These are phyloP conservation scores for Cacatua alba DNA, from an alignment of 2,113 vertebrate species.

Conservation along the genomic window DNA sequence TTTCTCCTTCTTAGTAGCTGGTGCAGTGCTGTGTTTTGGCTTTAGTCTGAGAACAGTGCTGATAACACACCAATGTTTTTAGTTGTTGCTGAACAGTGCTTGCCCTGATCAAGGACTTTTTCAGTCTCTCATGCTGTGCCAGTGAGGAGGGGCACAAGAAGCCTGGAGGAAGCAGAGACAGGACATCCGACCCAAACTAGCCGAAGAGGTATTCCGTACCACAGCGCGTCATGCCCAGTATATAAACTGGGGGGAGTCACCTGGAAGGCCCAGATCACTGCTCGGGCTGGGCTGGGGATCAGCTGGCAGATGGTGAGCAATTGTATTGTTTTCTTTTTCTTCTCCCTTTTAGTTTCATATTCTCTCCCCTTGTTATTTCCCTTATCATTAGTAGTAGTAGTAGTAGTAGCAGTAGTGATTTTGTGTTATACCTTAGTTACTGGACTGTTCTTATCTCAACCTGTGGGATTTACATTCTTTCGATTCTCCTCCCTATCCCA, in stretches of 20 bases:
- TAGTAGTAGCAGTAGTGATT: not conserved
- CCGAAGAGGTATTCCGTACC: not conserved
- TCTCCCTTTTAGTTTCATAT: not conserved
- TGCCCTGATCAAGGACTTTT: not conserved
- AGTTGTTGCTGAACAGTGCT: not conserved
- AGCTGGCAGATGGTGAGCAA: not conserved
- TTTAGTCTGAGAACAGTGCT: not conserved
- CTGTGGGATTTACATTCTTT: not conserved
- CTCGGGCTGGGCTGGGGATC: not conserved
- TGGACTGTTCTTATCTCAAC: not conserved
- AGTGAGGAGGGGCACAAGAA: not conserved
- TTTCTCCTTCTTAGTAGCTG: not conserved
- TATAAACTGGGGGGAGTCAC: not conserved
- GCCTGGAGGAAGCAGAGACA: not conserved
- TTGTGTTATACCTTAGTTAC: not conserved
- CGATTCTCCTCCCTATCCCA: not conserved
- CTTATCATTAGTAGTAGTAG: not conserved
- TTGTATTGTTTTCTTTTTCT: not conserved
- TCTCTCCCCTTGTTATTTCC: not conserved
- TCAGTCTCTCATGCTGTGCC: not conserved
- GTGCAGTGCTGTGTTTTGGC: not conserved
- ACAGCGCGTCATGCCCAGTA: not conserved
- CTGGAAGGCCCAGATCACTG: not conserved
- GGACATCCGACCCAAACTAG: not conserved
- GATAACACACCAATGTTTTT: not conserved